These are phyloP conservation scores for Panagrolaimus sp. DNA, from an alignment of 1,140 invertebrate species.

Conservation along the genomic window DNA sequence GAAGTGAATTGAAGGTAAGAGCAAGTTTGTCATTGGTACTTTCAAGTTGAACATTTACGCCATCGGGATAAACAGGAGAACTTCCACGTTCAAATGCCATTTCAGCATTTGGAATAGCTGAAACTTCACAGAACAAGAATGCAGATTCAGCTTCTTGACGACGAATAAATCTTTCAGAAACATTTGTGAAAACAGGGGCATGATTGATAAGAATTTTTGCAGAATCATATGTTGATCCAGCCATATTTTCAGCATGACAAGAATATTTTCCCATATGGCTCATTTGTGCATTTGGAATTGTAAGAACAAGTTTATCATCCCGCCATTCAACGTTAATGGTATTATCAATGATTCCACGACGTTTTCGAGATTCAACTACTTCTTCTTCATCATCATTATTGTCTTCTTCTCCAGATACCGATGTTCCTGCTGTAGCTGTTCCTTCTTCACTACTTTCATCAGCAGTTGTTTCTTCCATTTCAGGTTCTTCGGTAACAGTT, in stretches of 20 bases:
- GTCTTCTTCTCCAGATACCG: neutral
- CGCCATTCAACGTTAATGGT: neutral
- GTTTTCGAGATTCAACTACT: neutral
- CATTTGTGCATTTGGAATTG: constrained; percentile 1
- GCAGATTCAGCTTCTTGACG: neutral
- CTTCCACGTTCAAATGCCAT: neutral
- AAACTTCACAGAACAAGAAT: neutral
- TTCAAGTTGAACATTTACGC: neutral
- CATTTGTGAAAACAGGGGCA: neutral
- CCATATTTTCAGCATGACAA: neutral
- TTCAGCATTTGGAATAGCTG: neutral
- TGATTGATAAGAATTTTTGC: neutral
- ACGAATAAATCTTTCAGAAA: neutral
- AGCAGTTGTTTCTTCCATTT: neutral
- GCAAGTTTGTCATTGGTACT: constrained; percentile 3
- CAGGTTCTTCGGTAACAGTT: neutral
- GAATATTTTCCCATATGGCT: constrained; percentile 6
- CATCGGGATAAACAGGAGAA: neutral
- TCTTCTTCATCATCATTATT: constrained; percentile 2
- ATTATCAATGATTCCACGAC: neutral
- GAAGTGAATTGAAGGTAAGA: neutral
- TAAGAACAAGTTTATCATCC: constrained; percentile 4
- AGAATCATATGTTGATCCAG: constrained; percentile 3
- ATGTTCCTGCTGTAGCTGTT: neutral
- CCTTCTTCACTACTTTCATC: neutral